phyloP scores from a whole-genome alignment of 2,888 invertebrate species.

The Copidosoma aretas region DNA sequence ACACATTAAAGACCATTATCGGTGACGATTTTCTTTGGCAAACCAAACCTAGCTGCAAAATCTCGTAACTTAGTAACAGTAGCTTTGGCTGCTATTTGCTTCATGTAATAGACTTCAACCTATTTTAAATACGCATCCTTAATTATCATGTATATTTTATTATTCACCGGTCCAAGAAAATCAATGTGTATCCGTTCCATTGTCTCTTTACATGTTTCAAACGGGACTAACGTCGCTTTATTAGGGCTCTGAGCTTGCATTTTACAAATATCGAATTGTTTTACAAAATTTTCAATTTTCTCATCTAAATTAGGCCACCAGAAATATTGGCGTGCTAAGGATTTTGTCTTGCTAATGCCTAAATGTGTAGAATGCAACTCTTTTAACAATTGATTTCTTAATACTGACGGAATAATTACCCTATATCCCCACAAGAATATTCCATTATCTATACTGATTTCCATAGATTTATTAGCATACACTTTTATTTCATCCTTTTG shows the following conservation, averaged over 20 bases:
- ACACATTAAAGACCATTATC: too few relatives aligned
- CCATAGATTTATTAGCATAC: constrained; percentile 10
- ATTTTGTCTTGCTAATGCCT: constrained; percentile 47
- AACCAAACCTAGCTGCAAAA: constrained; percentile 37
- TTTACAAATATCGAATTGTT: constrained; percentile 36
- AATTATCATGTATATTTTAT: constrained; percentile 39
- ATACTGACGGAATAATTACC: constrained; percentile 39
- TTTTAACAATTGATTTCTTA: constrained; percentile 36
- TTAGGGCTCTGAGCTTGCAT: constrained; percentile 31
- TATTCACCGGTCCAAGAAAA: constrained; percentile 39
- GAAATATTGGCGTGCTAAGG: constrained; percentile 43
- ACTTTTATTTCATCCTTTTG: constrained; percentile 7
- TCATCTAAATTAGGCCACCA: constrained; percentile 46
- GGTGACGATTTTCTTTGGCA: constrained; percentile 32
- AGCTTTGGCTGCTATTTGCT: constrained; percentile 16
- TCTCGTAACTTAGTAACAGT: constrained; percentile 36
- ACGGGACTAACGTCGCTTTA: constrained; percentile 31
- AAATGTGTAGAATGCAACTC: constrained; percentile 45
- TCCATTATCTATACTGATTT: constrained; percentile 28
- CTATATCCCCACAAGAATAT: constrained; percentile 45
- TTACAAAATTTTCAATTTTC: constrained; percentile 26
- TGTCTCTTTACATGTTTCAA: constrained; percentile 31
- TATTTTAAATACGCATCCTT: constrained; percentile 43
- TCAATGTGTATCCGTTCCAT: constrained; percentile 38
- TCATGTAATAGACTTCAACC: constrained; percentile 42